phyloP scores from a whole-genome alignment of 2,797 vertebrate species.

The Darevskia mixta region DNA sequence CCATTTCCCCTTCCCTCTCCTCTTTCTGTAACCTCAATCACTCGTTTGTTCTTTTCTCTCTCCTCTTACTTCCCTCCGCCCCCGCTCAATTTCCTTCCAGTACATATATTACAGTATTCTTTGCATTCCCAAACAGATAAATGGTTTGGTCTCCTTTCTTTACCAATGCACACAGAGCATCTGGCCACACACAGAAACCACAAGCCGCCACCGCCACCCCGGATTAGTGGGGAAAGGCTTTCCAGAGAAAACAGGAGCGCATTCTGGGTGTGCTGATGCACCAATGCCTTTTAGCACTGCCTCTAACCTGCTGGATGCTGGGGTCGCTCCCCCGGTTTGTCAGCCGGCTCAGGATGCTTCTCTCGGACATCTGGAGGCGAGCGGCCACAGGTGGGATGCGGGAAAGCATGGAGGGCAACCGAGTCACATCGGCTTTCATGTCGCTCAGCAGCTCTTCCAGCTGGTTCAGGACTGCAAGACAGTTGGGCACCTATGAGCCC shows the following conservation, averaged over 20 bases:
- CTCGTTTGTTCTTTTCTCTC: too few relatives aligned
- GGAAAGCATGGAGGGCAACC: constrained; percentile 96
- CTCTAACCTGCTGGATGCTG: constrained; percentile 87
- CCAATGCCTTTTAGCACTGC: too few relatives aligned
- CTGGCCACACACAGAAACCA: too few relatives aligned
- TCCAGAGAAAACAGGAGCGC: not conserved
- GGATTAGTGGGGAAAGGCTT: not conserved
- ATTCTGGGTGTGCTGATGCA: not conserved
- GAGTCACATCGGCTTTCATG: constrained; percentile 98
- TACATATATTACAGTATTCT: too few relatives aligned
- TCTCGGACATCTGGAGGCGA: constrained; percentile 96
- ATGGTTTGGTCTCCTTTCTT: too few relatives aligned
- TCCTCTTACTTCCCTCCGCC: too few relatives aligned
- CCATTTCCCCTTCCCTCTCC: too few relatives aligned
- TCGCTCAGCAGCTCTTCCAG: constrained; percentile 97
- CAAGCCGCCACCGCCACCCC: not conserved
- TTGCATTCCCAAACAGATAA: too few relatives aligned
- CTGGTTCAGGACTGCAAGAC: constrained; percentile 92
- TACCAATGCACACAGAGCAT: too few relatives aligned
- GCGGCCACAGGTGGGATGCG: constrained; percentile 94
- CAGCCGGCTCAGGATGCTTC: constrained; percentile 96
- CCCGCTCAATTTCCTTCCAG: too few relatives aligned
- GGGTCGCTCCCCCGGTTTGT: constrained; percentile 93
- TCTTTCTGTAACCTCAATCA: too few relatives aligned
- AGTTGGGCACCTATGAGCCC: not conserved